These are phyloP conservation scores for Cacatua alba DNA, from an alignment of 2,113 vertebrate species.

Conservation along the genomic window DNA sequence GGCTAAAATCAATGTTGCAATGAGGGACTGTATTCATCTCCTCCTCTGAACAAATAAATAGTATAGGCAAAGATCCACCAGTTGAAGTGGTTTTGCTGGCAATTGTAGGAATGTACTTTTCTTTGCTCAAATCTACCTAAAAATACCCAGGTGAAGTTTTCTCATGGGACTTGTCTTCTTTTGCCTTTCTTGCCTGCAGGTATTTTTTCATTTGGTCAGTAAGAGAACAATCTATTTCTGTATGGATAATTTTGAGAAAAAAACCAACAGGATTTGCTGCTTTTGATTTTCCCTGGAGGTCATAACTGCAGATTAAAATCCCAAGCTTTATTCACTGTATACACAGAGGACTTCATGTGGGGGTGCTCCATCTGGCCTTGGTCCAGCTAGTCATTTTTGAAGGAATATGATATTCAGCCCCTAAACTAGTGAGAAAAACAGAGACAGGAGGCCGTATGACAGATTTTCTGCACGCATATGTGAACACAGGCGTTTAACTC, in stretches of 20 bases:
- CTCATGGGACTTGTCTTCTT: neutral
- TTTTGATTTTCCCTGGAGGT: neutral
- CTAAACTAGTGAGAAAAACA: neutral
- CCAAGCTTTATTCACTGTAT: neutral
- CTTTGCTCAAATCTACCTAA: neutral
- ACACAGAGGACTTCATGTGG: neutral
- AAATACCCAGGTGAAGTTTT: neutral
- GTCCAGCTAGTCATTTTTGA: neutral
- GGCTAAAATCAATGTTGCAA: neutral
- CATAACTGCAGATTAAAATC: neutral
- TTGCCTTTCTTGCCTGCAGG: neutral
- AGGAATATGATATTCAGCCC: neutral
- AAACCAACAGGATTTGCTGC: neutral
- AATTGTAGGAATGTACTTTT: neutral
- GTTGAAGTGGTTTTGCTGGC: neutral
- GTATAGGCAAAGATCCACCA: neutral
- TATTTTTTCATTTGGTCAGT: neutral
- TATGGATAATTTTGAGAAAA: neutral
- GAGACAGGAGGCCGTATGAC: neutral
- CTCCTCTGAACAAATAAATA: neutral
- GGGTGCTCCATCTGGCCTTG: conserved; percentile 5
- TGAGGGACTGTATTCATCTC: neutral
- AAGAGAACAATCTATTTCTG: neutral
- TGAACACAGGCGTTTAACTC: neutral
- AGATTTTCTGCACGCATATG: neutral